Evolutionary conservation across 2,888 invertebrate genomes (phyloP), one percentile per base, ranked within the genome.

Genomic region (Perizoma affinitatum): DNA sequence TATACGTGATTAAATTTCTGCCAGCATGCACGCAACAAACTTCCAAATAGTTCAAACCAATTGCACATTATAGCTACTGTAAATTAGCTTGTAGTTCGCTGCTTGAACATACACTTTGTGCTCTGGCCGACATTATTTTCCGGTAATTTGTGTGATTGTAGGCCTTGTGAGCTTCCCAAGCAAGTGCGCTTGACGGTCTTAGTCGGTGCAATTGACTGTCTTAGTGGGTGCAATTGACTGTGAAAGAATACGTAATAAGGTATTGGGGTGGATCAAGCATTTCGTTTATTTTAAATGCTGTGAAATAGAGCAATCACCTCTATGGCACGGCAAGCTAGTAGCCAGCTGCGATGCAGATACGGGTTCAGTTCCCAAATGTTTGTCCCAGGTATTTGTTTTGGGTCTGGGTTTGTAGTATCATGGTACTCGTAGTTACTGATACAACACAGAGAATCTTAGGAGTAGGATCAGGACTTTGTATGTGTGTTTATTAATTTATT

Each of bases 101-200:
- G 53, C 58, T 5, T 50, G 22, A 47, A 52, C 46, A 45, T 35
- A 34, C 36, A 36, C 35, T 42, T 52, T 43, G 44, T 66, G 60
- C 61, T 50, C 43, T 33, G 38, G 35, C 48, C 55, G 57, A 57
- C 61, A 52, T 47, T 53, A 43, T 59, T 66, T 73, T 69, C 75
- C 71, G 67, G 68, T 60, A 59, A 65, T 69, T 70, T 62, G 61
- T 61, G 57, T 60, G 61, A 58, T 72, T 63, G 56, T 3, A 58
- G 62, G 52, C 61, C 64, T 61, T 58, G 61, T 44, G 56, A 52
- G 53, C 63, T 61, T 54, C 61, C 61, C 60, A 42, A 8, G 51
- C 61, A 50, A 62, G 65, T 65, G 38, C 47, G 66, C 65, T 46
- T 41, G 57, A 64, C 63, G 38, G 47, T 9, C 50, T 58, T 58